These are phyloP conservation scores for Picathartes gymnocephalus DNA, from an alignment of 2,113 vertebrate species.

Conservation along the genomic window DNA sequence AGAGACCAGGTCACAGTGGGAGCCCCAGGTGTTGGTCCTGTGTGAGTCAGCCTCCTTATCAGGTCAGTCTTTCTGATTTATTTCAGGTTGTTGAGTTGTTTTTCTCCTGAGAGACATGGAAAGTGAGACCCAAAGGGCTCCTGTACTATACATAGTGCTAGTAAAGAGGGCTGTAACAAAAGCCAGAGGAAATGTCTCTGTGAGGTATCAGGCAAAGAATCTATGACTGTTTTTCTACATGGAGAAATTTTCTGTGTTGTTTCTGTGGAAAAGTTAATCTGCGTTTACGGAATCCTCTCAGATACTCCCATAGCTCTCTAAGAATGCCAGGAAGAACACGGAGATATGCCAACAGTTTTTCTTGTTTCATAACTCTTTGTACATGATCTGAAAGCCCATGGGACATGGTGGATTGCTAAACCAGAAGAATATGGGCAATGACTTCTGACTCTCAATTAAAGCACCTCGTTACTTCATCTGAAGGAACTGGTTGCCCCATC, in stretches of 20 bases:
- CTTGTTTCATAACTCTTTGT: background rate
- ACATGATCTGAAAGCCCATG: background rate
- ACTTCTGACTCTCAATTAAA: background rate
- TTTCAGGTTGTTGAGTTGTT: background rate
- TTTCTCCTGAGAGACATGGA: background rate
- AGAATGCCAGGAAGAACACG: background rate
- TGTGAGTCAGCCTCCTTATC: background rate
- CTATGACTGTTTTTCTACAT: background rate
- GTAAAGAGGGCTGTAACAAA: background rate
- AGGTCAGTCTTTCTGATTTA: fast-evolving
- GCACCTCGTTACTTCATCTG: background rate
- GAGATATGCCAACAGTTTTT: background rate
- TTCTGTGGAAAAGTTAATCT: background rate
- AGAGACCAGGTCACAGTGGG: background rate
- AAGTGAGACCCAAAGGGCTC: background rate
- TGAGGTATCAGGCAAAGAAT: background rate
- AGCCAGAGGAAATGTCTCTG: background rate
- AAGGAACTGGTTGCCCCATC: background rate
- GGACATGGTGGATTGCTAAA: background rate
- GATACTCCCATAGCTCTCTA: background rate
- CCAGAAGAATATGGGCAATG: background rate
- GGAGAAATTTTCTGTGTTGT: background rate
- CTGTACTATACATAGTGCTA: background rate
- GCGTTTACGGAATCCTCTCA: background rate
- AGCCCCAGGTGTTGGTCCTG: background rate